Evolutionary conservation across 2,888 invertebrate species (phyloP), one percentile per base, ranked within the genome.

Genomic region (Glaucopsyche alexis): DNA sequence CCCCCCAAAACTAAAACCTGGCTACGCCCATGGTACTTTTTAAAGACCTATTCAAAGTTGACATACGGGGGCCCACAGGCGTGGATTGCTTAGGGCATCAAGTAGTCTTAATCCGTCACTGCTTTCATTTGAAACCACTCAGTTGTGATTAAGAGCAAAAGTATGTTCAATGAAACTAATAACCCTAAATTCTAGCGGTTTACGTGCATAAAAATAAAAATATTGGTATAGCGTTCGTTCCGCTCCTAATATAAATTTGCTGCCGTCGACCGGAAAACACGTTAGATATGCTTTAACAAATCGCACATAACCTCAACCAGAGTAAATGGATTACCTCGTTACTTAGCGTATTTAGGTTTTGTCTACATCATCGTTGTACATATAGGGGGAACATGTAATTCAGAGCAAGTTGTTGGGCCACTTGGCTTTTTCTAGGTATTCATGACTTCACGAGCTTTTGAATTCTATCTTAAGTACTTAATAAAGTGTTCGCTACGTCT

Each of bases 261-360:
- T 49, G 14, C 13, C 6, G 5, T 67, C 69, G 47, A 69, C 69
- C 69, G 19, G 47, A 47, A 67, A 69, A 47, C 29, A 69, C 19
- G 69, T 47, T 69, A 49, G 49, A 69, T 69, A 67, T 45, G n/a
- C 45, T 19, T 47, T 49, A 47, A 49, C 69, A 69, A 69, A 69
- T 69, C 69, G 8, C 69, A 69, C 13, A 29, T 19, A 49, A 29
- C 69, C 45, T 49, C 29, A 69, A 47, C 45, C 13, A 3, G 19
- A 47, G 47, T 69, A 69, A 49, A 47, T 69, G 69, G 69, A 69
- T 69, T 69, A 69, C 60, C 60, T 60, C 29, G 60, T 60, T 55
- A 55, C 19, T 55, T 19, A 55, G 55, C n/a, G 5, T 19, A 50
- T 7, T 14, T 52, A 4, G 9, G 19, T 19, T 55, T 55, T 8